Evolutionary conservation across 2,113 vertebrate genomes (phyloP), one percentile per base, ranked within the genome.

Genomic region (Cairina moschata): DNA sequence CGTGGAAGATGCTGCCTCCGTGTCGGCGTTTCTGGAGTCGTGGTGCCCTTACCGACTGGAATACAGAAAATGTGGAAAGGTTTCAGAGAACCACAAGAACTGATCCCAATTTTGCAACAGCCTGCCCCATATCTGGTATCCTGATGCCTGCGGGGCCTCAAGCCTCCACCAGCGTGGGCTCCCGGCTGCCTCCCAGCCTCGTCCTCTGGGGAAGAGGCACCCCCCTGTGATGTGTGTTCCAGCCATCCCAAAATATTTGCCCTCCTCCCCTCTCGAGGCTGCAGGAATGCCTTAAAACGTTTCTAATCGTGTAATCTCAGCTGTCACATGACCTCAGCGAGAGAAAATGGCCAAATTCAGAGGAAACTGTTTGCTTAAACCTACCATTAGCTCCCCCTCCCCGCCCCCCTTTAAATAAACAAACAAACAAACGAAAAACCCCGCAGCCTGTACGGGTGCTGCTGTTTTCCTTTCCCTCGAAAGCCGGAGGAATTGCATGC

Each of bases 371-470:
- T 83, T 52, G n/a, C 73, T 88, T 36, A 79, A 91, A 85, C 62
- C 81, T 32, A 17, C 20, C 80, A 87, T 79, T 95, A 85, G 65
- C 50, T 32, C 3, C 31, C 29, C 11, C 40, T 40, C 8, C 13
- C 3, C 0, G 3, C 10, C 7, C 55, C 50, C 4, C 40, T 90
- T 81, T 23, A 95, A 83, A 84, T n/a, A 90, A 95, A 93, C 90
- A 95, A 96, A 94, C 92, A 97, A 94, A 92, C 83, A 93, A 93
- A 67, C 1, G 8, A 79, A 75, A 93, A 79, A 3, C 40, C 91
- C 68, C 60, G 1, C 42, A 36, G 77, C 69, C 83, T 0, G 0
- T 3, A 7, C 0, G 44, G 66, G 28, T 17, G 88, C 0, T 66
- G 93, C 1, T 91, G 80, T 91, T 96, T 87, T 80, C 67, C 74